Evolutionary conservation across 2,113 vertebrate species (phyloP), one percentile per base, ranked within the genome.

Genomic region (Probosciger aterrimus): DNA sequence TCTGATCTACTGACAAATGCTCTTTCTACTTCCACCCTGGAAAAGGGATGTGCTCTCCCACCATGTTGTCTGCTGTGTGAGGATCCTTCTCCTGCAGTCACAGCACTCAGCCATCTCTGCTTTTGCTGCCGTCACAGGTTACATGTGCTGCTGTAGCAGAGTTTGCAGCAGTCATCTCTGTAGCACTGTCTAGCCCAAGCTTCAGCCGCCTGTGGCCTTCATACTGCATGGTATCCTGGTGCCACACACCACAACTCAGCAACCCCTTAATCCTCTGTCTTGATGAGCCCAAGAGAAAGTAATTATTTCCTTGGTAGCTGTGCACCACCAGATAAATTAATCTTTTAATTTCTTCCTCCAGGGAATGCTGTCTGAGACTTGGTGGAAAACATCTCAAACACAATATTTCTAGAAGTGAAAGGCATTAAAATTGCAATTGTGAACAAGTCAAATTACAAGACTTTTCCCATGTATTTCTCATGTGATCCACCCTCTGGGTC

Each of bases 61-160:
- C 27, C 68, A 33, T 46, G 22, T 41, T 28, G 73, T 18, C 14
- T 33, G 71, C 52, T 0, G 0, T 0, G 4, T 5, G 20, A 65
- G 19, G 3, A 4, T 23, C 41, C 60, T 23, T 8, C 62, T 67
- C 46, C 35, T 0, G 7, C 55, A 33, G 63, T 1, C 65, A 6
- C 44, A 4, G 15, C 2, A 1, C 7, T 17, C 0, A 3, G 4
- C 62, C 0, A 2, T 5, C 76, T 37, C 4, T 1, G 16, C 3
- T 33, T 33, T 16, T 2, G 5, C 50, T 67, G 67, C 64, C 4
- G 0, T 11, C 25, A 2, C 0, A 1, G 65, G 6, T 68, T 30
- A 3, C 43, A 13, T 5, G 50, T 49, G 69, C 33, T 31, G 44
- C 53, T 9, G 53, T 4, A 3, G 41, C 41, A 7, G 11, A 18